Conservation (phyloP, 2,888 invertebrate genomes). For the Glaucopsyche alexis region DNA sequence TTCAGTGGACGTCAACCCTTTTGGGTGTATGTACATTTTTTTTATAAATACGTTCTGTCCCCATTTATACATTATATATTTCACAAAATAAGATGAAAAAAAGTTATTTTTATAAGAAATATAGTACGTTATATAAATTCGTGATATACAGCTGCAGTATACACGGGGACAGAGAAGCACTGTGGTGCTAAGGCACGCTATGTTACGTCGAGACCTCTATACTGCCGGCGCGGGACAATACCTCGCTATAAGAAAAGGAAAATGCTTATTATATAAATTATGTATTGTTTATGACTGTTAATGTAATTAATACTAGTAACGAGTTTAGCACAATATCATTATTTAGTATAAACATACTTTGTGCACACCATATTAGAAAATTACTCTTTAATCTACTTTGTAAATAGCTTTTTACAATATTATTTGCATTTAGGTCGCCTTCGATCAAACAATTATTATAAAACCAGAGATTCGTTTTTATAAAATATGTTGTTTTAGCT, state of each 20-base stretch:
- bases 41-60: slow-evolving; percentile 35
- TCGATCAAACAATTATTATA: not conserved
- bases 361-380: slow-evolving; percentile 14
- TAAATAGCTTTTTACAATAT: slow-evolving; percentile 13
- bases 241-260: slow-evolving; percentile 35
- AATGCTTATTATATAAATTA: slow-evolving; percentile 19
- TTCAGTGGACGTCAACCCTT: slow-evolving; percentile 74
- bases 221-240: slow-evolving; percentile 33
- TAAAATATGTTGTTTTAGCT: not conserved
- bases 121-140: not conserved
- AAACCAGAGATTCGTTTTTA: too few species aligned
- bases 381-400: not conserved
- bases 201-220: slow-evolving; percentile 34
- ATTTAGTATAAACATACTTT: slow-evolving; percentile 18
- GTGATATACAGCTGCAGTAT: slow-evolving; percentile 8
- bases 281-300: not conserved
- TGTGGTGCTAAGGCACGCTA: slow-evolving; percentile 39
- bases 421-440: not conserved
- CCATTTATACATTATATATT: slow-evolving; percentile 35
- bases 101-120: not conserved
- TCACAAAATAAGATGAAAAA: slow-evolving; percentile 21
- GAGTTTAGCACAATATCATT: not conserved
- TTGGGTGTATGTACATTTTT: slow-evolving; percentile 57
- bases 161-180: slow-evolving; percentile 3
- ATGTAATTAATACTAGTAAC: slow-evolving; percentile 18